Evolutionary conservation across 2,888 invertebrate genomes (phyloP).

Genomic region (Philereme vetulata): DNA sequence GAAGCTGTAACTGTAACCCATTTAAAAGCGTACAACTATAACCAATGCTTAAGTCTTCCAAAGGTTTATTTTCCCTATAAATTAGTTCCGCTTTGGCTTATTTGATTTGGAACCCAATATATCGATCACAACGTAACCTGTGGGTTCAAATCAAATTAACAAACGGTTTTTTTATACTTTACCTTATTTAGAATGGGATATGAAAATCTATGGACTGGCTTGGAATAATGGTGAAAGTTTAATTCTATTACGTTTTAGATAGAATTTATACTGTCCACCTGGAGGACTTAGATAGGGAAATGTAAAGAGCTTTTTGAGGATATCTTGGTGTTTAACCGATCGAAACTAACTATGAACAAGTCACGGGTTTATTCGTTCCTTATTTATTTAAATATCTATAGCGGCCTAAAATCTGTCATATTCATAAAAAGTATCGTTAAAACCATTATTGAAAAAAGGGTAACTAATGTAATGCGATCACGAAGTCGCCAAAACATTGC

Average conservation of each 20-base stretch:
- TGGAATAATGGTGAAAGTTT: constrained; percentile 14
- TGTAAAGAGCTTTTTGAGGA: constrained; percentile 25
- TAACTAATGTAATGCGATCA: background rate
- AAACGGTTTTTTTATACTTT: background rate
- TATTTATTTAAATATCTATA: background rate
- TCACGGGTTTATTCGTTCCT: background rate
- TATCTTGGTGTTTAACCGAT: constrained; percentile 15
- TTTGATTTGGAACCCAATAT: background rate
- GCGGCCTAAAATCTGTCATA: background rate
- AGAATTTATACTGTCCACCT: constrained; percentile 26
- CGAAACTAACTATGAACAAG: background rate
- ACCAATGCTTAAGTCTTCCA: no score
- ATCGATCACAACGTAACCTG: background rate
- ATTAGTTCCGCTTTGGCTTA: background rate
- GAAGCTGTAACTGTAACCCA: constrained; percentile 1
- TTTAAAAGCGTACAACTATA: background rate
- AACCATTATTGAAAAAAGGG: background rate
- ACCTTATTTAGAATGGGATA: background rate
- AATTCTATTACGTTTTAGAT: constrained; percentile 18
- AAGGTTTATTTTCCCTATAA: background rate
- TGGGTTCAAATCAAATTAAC: background rate
- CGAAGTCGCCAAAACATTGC: background rate
- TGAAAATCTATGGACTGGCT: constrained; percentile 4
- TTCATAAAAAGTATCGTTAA: background rate
- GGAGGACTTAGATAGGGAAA: constrained; percentile 29